phyloP scores from a whole-genome alignment of 2,113 vertebrate species.

The Nothocercus julius region DNA sequence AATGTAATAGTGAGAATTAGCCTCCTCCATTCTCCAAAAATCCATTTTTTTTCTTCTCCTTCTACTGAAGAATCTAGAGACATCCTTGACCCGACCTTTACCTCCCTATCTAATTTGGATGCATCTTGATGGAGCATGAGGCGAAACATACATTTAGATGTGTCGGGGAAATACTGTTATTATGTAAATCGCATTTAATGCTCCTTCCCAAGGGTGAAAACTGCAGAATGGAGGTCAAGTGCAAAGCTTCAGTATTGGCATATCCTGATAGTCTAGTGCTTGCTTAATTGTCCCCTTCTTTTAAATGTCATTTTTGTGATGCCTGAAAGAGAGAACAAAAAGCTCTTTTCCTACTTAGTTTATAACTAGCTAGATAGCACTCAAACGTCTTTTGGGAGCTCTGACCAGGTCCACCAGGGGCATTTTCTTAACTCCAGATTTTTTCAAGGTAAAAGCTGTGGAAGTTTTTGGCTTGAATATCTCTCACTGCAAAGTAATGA shows the following conservation, averaged over 20 bases:
- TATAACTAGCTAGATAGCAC: not conserved
- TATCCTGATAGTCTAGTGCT: not conserved
- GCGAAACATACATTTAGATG: not conserved
- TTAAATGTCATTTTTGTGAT: not conserved
- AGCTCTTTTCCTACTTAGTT: not conserved
- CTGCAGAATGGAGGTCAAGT: conserved; percentile 2
- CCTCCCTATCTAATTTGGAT: not conserved
- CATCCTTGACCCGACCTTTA: not conserved
- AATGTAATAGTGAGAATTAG: not conserved
- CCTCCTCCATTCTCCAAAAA: not conserved
- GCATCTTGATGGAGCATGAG: not conserved
- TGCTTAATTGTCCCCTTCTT: not conserved
- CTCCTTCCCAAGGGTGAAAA: conserved; percentile 16
- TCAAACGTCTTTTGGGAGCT: not conserved
- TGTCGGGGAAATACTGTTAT: not conserved
- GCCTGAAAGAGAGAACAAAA: not conserved
- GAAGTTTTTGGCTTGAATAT: not conserved
- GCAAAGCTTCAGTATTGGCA: conserved; percentile 48
- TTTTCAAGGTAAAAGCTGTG: not conserved
- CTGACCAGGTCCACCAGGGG: not conserved
- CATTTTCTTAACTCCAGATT: not conserved
- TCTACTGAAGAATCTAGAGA: not conserved
- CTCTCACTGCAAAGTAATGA: not conserved
- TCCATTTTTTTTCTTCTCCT: not conserved
- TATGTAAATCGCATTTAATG: conserved; percentile 26